phyloP scores from a whole-genome alignment of 2,113 vertebrate species.

The Grammomys dolichurus region DNA sequence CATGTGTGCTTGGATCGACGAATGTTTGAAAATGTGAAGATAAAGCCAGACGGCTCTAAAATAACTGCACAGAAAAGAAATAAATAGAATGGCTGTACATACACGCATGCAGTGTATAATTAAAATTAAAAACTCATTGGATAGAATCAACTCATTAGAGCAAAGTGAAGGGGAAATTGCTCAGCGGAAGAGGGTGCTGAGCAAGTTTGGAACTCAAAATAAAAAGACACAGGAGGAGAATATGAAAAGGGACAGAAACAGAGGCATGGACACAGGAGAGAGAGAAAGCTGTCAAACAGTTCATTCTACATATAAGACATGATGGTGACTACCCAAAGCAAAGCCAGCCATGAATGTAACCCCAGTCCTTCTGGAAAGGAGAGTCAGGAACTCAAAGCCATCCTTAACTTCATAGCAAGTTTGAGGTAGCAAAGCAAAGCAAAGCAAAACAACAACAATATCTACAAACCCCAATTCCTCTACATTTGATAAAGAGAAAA shows the following conservation, averaged over 20 bases:
- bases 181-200: too few relatives aligned
- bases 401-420: neutral
- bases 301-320: neutral
- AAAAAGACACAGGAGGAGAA: neutral
- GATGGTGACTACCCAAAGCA: neutral
- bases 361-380: too few relatives aligned
- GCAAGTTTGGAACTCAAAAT: neutral
- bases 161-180: neutral
- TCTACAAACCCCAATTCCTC: neutral
- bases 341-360: neutral
- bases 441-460: neutral
- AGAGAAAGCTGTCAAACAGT: too few relatives aligned
- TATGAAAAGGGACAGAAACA: rapidly evolving
- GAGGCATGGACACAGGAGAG: too few relatives aligned
- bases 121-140: neutral
- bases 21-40: neutral
- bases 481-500: too few relatives aligned
- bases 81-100: neutral
- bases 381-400: neutral
- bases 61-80: neutral
- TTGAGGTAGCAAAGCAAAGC: too few relatives aligned
- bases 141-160: neutral
- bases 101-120: neutral
- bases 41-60: neutral
- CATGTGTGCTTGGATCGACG: neutral